Evolutionary conservation across 2,888 invertebrate genomes (phyloP).

Genomic region (Chaitophorus viminalis): DNA sequence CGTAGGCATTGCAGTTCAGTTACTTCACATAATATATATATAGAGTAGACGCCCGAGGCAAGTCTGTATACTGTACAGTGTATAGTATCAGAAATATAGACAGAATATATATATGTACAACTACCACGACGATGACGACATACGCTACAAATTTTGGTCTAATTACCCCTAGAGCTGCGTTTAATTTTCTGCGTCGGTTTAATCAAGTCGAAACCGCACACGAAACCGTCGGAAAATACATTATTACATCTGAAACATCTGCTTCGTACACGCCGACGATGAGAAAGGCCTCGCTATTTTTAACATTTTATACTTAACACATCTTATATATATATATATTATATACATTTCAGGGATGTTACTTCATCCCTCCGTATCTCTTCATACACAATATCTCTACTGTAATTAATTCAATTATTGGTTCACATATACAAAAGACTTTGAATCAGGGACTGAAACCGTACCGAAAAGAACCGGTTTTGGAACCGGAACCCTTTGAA

Average conservation of each 20-base stretch:
- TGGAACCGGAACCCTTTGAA: too few species aligned
- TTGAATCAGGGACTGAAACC: too few species aligned
- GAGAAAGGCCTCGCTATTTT: background rate
- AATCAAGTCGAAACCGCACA: constrained; percentile 54
- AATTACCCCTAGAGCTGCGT: constrained; percentile 55
- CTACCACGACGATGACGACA: background rate
- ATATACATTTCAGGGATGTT: too few species aligned
- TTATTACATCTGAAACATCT: constrained; percentile 45
- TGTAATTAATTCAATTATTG: too few species aligned
- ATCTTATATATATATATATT: too few species aligned
- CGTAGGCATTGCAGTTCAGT: background rate
- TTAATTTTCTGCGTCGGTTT: constrained; percentile 53
- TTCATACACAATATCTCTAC: too few species aligned
- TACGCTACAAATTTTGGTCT: constrained; percentile 43
- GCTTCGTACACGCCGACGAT: constrained; percentile 1
- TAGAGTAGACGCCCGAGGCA: background rate
- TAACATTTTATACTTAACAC: background rate
- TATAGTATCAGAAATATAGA: background rate
- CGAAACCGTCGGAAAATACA: constrained; percentile 36
- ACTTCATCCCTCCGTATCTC: too few species aligned
- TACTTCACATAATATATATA: background rate
- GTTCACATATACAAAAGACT: too few species aligned
- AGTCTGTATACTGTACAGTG: background rate
- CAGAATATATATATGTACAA: background rate
- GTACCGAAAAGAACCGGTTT: too few species aligned